These are phyloP conservation scores for Agrotis puta DNA, from an alignment of 2,888 invertebrate species.

Conservation along the genomic window DNA sequence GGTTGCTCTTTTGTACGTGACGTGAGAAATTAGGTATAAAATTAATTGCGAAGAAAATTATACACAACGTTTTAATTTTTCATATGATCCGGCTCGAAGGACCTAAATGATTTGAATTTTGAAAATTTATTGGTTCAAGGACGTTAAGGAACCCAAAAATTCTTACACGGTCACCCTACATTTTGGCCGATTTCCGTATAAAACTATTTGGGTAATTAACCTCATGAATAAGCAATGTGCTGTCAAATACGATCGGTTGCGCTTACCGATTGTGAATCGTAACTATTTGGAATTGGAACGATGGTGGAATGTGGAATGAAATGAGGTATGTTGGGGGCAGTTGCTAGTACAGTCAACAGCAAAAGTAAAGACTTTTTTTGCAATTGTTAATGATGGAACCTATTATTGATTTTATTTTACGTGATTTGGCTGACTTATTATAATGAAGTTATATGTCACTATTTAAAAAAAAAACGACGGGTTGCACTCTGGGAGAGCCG, in stretches of 20 bases:
- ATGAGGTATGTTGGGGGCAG: not conserved
- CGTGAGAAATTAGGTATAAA: constrained; percentile 15
- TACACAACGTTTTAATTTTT: not conserved
- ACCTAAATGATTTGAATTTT: too few species aligned
- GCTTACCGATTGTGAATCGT: constrained; percentile 39
- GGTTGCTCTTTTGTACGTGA: constrained; percentile 1
- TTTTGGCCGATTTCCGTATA: constrained; percentile 23
- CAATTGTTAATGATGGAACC: too few species aligned
- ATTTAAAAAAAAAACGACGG: too few species aligned
- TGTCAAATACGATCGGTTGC: constrained; percentile 74
- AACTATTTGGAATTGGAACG: not conserved
- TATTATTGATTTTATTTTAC: too few species aligned
- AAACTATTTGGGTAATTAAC: constrained; percentile 81
- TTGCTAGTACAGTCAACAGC: too few species aligned
- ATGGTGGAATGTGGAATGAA: not conserved
- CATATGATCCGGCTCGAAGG: too few species aligned
- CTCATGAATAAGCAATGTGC: constrained; percentile 83
- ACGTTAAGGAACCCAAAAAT: not conserved
- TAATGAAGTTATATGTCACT: too few species aligned
- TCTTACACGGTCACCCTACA: constrained; percentile 1
- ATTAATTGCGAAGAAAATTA: not conserved
- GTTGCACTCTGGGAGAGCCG: too few species aligned
- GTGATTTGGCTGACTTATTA: too few species aligned
- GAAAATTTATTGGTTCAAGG: not conserved
- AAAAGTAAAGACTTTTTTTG: too few species aligned